Percentiles rank a stretch among this genome's conserved stretches.
phyloP scores from a whole-genome alignment of 2,797 vertebrate genomes.

The Carcharodon carcharias region DNA sequence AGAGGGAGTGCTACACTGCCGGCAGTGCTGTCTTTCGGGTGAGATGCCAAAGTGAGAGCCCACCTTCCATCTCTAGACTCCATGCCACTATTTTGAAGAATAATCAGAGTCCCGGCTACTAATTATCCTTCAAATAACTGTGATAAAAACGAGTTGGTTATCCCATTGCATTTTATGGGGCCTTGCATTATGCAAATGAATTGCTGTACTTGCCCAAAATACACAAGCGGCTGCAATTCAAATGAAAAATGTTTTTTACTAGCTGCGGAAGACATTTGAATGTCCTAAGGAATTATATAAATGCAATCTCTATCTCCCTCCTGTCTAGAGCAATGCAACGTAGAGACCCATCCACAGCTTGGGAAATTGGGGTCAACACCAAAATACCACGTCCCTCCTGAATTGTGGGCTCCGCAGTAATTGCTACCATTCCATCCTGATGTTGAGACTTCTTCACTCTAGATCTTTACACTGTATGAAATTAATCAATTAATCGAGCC shows the following conservation, averaged over 20 bases:
- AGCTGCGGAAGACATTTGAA: neutral
- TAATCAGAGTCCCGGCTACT: neutral
- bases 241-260: too few species aligned
- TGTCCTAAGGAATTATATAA: neutral
- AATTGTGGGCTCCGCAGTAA: neutral
- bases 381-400: too few species aligned
- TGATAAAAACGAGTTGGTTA: too few species aligned
- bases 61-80: neutral
- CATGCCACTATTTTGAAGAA: neutral
- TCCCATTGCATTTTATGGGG: too few species aligned
- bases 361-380: too few species aligned
- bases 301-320: neutral
- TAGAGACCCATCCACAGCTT: neutral
- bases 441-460: neutral
- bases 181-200: too few species aligned
- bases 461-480: neutral
- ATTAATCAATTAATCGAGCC: neutral
- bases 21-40: neutral
- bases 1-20: too few species aligned
- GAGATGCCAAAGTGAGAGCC: neutral
- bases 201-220: too few species aligned
- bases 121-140: too few species aligned
- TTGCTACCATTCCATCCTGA: neutral
- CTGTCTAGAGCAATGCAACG: neutral
- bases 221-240: too few species aligned